Evolutionary conservation across 2,888 invertebrate genomes (phyloP), one percentile per base, ranked within the genome.

Genomic region (Eurytoma adleriae): DNA sequence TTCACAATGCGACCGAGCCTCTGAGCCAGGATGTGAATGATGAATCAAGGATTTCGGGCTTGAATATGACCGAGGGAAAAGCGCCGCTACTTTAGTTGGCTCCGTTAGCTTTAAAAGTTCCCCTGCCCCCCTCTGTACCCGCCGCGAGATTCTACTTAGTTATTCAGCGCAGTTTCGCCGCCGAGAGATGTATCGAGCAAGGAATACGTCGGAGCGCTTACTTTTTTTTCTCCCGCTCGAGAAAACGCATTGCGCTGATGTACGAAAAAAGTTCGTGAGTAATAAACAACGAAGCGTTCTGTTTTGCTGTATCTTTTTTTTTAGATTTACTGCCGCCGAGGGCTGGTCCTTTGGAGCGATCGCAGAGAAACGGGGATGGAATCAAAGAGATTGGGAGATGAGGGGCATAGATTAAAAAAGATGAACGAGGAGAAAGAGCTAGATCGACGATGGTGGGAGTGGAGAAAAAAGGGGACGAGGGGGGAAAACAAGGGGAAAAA

Each of bases 321-420:
- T 40, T 40, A 40, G 40, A 40, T 40, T 40, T 40, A 40, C 40
- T 40, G 40, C 40, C 3, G 40, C 40, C 40, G 40, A 40, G 40
- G 40, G 40, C 5, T 3, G 4, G 40, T 4, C 7, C 40, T 40
- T 40, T 40, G 40, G 40, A 40, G 7, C 1, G 40, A 40, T 40
- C 40, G 40, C 13, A 24, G 5, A 54, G 56, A 67, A 10, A 50
- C 50, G 30, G 20, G 27, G 27, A 24, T 7, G n/a, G 12, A 30
- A 50, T 61, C 20, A 68, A 69, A 70, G 20, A 66, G 70, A 59
- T 48, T 12, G 14, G 20, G 50, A 62, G 72, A 72, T 30, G 18
- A 54, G 61, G 68, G 40, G 27, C 27, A 52, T 30, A 69, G 76
- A 76, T 76, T 76, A 66, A 74, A 64, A 74, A 66, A 64, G 62